Percentiles rank a stretch among this genome's conserved stretches.
These are phyloP conservation scores for Lymantria dispar DNA, from an alignment of 2,888 invertebrate genomes.

Conservation along the genomic window DNA sequence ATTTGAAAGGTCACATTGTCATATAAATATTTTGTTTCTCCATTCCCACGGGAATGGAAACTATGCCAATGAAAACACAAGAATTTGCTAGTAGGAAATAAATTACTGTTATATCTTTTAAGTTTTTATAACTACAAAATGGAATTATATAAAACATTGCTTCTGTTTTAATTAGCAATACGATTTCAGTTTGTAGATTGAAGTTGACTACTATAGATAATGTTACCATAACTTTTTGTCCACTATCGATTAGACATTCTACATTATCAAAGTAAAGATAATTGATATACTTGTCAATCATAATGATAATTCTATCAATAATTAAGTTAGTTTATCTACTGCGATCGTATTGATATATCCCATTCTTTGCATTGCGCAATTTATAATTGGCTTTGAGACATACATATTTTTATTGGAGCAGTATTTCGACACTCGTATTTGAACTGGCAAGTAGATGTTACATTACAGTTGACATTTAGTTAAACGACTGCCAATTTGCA, in stretches of 20 bases:
- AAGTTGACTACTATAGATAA: background rate
- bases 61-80: no score
- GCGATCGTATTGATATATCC: slow-evolving; percentile 32
- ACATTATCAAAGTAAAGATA: slow-evolving; percentile 29
- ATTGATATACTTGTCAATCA: slow-evolving; percentile 55
- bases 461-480: slow-evolving; percentile 58
- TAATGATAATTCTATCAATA: slow-evolving; percentile 44
- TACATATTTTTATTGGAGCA: slow-evolving; percentile 46
- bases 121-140: no score
- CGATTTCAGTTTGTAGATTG: background rate
- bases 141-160: no score
- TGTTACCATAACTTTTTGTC: background rate
- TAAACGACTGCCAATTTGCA: slow-evolving; percentile 54
- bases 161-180: no score
- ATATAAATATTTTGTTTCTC: no score
- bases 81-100: no score
- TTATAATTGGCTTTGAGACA: background rate
- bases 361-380: slow-evolving; percentile 13
- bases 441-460: slow-evolving; percentile 47
- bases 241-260: background rate
- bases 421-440: slow-evolving; percentile 51
- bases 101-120: no score
- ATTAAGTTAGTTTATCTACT: slow-evolving; percentile 39
- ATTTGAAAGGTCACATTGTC: no score
- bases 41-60: no score